Base-by-base conservation (phyloP, 2,888 invertebrate species). In the Microplitis deprimator region DNA sequence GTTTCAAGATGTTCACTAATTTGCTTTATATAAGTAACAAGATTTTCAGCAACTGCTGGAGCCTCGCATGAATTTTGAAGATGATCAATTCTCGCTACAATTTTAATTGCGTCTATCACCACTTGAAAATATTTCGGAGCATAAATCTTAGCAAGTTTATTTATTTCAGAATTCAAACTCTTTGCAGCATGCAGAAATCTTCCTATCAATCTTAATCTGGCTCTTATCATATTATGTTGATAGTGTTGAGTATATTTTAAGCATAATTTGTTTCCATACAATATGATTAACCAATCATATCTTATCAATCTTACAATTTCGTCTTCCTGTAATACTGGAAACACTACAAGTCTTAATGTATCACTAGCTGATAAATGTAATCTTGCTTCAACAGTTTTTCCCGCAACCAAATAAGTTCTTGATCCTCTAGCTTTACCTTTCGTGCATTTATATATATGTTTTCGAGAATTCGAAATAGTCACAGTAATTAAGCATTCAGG, bases 261-360 rank as follows among this genome's bases (percentile, higher is more conserved):
- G 16, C 79, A 79, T 50, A 80, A 29, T 69, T 80, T 82, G 73
- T 82, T 82, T 5, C 76, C 81, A 38, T 71, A 81, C 20, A 77
- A 41, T 40, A 82, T 81, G 8, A 82, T 7, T 50, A 80, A 61
- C 70, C 78, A 68, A 70, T 81, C 82, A 70, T 82, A 83, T 41
- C 79, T 77, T 6, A 82, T 82, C 0, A 70, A 65, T 38, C 76
- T 75, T 7, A 73, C 77, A 6, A 83, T 68, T 13, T 70, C 70
- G 65, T 82, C 81, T 71, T 81, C 80, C 41, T 79, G 65, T 68
- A 83, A n/a, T 5, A 80, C 75, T 0, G 82, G 83, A 68, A 83
- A 79, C 1, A 83, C 72, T 4, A 29, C 39, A 8, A 13, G 7
- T 10, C 67, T 8, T 6, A 67, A 4, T 29, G 10, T 67, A n/a